A percentile compares a stretch with the other conserved stretches of the same genome.
Evolutionary conservation across 1,140 invertebrate species (phyloP).

Genomic region (Brachionus calyciflorus): DNA sequence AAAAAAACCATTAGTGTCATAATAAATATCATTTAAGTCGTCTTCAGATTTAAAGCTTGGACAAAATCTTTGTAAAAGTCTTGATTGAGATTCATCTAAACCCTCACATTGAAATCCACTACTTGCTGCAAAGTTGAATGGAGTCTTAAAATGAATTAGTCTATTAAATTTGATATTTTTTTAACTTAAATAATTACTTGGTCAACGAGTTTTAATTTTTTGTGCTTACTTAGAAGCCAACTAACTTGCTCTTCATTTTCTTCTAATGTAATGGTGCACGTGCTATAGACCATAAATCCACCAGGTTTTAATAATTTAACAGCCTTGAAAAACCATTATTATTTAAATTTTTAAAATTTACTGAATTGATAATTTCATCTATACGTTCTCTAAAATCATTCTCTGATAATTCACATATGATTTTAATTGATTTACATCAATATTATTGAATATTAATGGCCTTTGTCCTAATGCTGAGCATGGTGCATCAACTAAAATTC

Average conservation of each 20-base stretch:
- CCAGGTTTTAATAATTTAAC: conserved; percentile 62
- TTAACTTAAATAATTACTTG: neutral
- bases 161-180: neutral
- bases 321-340: neutral
- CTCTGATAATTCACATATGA: conserved; percentile 33
- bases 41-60: neutral
- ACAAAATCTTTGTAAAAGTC: conserved; percentile 24
- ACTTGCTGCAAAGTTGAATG: neutral
- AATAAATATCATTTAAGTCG: neutral
- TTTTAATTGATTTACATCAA: neutral
- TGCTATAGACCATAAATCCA: conserved; percentile 94
- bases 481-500: conserved; percentile 92
- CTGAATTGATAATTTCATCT: neutral
- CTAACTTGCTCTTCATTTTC: conserved; percentile 97
- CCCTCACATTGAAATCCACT: neutral
- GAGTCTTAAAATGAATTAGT: neutral
- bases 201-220: neutral
- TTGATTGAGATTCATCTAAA: neutral
- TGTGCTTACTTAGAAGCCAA: conserved; percentile 58
- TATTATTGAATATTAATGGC: conserved; percentile 17
- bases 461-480: conserved; percentile 70
- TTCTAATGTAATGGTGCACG: conserved; percentile 93
- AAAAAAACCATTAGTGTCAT: conserved; percentile 46
- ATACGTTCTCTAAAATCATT: conserved; percentile 17
- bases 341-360: neutral